Base-by-base conservation (phyloP, 1,140 invertebrate species). In the Trichoplusia ni region DNA sequence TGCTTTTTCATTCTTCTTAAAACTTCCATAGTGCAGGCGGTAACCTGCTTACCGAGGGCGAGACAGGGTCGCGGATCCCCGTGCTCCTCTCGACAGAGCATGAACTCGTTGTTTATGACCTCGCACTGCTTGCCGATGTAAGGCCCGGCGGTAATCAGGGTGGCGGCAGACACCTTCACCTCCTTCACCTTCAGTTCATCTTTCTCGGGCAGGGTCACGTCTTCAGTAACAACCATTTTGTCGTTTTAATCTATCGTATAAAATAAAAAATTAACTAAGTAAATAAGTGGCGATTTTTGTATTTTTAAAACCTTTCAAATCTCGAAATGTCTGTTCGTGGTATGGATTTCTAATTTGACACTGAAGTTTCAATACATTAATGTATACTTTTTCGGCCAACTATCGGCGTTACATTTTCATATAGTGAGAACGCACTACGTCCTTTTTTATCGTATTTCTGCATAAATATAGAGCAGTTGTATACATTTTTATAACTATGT, bases 121-220 rank as follows among this genome's bases (percentile, higher is more conserved):
- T 99, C 97, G 85, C 98, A 99, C 72, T 94, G 92, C 90, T 97
- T 98, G 67, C 97, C 98, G 64, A 99, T 91, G 89, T 98, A 96
- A 69, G 96, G 94, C 23, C 95, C 92, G 2, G 95, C 96, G n/a
- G 97, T 94, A 70, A 95, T 93, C 7, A 99, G 90, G 19, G 93
- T 93, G 2, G 96, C 92, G n/a, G 94, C 94, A 6, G 95, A 95
- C 9, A 99, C 72, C 72, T 96, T 94, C 1, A 99, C 88, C 91
- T 99, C 98, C 68, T 94, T 93, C 25, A 96, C 95, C 1, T 93
- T 94, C 21, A 99, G 86, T 60, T 98, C 95, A 72, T 95, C 93
- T 66, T 95, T 94, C 1, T 94, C 92, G 3, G 98, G 98, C 25
- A 99, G 82, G 33, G 91, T 67, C 25, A 91, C 84, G 35, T 95